phyloP scores from a whole-genome alignment of 35 echinoderm and acorn worm species.

The Strongylocentrotus purpuratus region DNA sequence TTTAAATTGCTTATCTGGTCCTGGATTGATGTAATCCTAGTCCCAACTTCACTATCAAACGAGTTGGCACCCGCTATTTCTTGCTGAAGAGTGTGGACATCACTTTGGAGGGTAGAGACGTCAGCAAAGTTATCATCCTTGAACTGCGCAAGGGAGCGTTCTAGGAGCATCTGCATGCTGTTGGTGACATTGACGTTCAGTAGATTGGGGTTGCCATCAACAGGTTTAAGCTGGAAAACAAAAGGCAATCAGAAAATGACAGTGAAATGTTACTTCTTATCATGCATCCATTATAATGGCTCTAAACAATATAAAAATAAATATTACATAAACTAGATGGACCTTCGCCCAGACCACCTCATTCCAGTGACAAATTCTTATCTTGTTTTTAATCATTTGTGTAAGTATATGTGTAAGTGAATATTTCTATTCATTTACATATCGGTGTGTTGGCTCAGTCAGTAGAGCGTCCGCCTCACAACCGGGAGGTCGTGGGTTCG shows the following conservation, averaged over 20 bases:
- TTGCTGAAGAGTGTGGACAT: neutral
- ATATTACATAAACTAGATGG: too few species aligned
- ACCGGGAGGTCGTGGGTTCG: too few species aligned
- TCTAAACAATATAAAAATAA: too few species aligned
- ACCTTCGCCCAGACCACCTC: too few species aligned
- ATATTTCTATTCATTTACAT: too few species aligned
- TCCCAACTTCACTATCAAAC: neutral
- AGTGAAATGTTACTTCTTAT: neutral
- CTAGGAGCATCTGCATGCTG: neutral
- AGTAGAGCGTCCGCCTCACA: too few species aligned
- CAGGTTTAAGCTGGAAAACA: conserved; percentile 13
- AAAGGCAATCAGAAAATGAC: neutral
- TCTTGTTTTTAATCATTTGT: too few species aligned
- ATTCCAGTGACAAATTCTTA: too few species aligned
- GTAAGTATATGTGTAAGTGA: too few species aligned
- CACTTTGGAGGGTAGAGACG: neutral
- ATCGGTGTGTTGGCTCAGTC: too few species aligned
- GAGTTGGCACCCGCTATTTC: neutral
- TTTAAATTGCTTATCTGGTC: neutral
- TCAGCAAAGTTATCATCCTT: neutral
- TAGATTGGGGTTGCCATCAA: neutral
- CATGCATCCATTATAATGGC: too few species aligned
- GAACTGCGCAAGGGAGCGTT: neutral
- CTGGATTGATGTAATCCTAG: neutral
- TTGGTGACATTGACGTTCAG: conserved; percentile 1